A percentile compares a stretch with the other conserved stretches of the same genome.
These are phyloP conservation scores for Gambusia yucatana DNA, from an alignment of 2,797 vertebrate genomes.

Conservation along the genomic window DNA sequence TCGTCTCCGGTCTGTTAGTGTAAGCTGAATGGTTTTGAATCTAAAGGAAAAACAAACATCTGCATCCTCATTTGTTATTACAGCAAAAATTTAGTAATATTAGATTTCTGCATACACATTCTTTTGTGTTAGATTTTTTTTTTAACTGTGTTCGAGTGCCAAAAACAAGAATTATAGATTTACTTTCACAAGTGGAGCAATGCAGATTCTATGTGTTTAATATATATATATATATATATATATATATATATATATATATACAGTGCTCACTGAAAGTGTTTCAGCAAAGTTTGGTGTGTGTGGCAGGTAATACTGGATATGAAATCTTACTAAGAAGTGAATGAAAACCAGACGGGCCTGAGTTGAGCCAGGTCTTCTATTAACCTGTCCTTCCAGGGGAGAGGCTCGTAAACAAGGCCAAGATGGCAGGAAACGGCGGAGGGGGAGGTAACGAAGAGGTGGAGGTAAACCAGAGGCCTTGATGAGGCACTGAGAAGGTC, in stretches of 20 bases:
- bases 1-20: neutral
- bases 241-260: no score
- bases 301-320: slow-evolving; percentile 69
- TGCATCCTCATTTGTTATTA: slow-evolving; percentile 2
- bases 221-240: no score
- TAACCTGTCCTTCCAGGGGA: slow-evolving; percentile 74
- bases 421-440: slow-evolving; percentile 61
- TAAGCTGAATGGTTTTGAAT: neutral
- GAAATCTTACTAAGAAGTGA: slow-evolving; percentile 71
- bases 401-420: slow-evolving; percentile 72
- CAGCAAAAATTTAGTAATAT: neutral
- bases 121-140: neutral
- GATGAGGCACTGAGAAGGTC: slow-evolving; percentile 32
- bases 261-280: slow-evolving; percentile 19
- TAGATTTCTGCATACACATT: neutral
- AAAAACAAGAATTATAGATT: neutral
- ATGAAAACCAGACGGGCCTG: slow-evolving; percentile 76
- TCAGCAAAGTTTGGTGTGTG: slow-evolving; percentile 31
- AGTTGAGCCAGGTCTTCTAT: slow-evolving; percentile 72
- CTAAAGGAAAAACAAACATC: neutral
- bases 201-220: neutral
- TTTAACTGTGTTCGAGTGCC: neutral
- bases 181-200: neutral
- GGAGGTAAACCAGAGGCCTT: slow-evolving; percentile 46
- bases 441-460: slow-evolving; percentile 24